phyloP scores from a whole-genome alignment of 1,140 invertebrate species.

The Papilio aristodemus region DNA sequence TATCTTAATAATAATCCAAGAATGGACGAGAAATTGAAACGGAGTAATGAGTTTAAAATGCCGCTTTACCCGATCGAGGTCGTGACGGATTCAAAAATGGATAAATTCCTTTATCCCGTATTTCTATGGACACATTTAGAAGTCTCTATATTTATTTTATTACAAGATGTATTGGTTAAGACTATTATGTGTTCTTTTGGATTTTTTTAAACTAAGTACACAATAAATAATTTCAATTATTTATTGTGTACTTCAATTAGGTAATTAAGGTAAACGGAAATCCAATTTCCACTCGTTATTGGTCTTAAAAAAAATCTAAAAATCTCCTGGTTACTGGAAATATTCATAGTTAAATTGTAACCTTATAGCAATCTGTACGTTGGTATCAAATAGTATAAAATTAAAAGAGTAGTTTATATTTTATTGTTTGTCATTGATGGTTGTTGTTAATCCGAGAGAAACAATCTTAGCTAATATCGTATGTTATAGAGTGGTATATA shows the following conservation, averaged over 20 bases:
- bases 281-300: too few relatives aligned
- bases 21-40: conserved; percentile 4
- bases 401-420: neutral
- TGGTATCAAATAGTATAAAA: neutral
- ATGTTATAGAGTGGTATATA: neutral
- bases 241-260: too few relatives aligned
- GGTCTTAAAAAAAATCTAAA: too few relatives aligned
- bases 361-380: too few relatives aligned
- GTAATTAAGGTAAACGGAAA: too few relatives aligned
- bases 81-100: neutral
- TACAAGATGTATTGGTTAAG: neutral
- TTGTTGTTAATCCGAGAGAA: neutral
- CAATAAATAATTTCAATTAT: too few relatives aligned
- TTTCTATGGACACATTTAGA: neutral
- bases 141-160: neutral
- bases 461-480: neutral
- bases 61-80: neutral
- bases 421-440: neutral
- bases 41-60: neutral
- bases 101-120: neutral
- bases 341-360: too few relatives aligned
- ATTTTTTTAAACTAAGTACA: too few relatives aligned
- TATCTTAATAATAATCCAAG: conserved; percentile 17
- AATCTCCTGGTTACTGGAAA: too few relatives aligned
- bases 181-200: neutral